Evolutionary conservation across 2,888 invertebrate species (phyloP).

Genomic region (Miltochrista miniata): DNA sequence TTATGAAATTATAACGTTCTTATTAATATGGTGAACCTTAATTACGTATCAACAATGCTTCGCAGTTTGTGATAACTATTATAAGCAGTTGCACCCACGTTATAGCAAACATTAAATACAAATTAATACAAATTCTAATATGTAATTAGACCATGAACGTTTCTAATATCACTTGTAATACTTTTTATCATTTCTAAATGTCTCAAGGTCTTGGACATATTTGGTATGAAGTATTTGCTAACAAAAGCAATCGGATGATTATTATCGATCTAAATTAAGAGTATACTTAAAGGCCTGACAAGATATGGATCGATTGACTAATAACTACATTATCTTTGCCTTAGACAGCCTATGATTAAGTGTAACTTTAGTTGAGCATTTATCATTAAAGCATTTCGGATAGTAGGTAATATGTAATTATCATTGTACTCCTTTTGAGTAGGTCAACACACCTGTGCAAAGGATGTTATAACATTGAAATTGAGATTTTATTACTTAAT

Average conservation of each 20-base stretch:
- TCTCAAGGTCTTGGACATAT: constrained; percentile 39
- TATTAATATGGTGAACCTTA: constrained; percentile 10
- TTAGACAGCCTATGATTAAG: constrained; percentile 15
- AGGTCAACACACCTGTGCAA: not conserved
- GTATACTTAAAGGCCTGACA: constrained; percentile 50
- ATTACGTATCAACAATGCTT: constrained; percentile 9
- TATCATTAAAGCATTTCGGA: not conserved
- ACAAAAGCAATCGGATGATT: constrained; percentile 43
- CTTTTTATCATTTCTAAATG: constrained; percentile 29
- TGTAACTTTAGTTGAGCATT: constrained; percentile 1
- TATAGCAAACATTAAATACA: constrained; percentile 24
- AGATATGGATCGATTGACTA: constrained; percentile 53
- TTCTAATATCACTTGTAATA: constrained; percentile 24
- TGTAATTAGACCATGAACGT: constrained; percentile 40
- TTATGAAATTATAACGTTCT: constrained; percentile 21
- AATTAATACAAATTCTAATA: constrained; percentile 22
- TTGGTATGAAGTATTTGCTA: constrained; percentile 42
- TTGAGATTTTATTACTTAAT: not conserved
- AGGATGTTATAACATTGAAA: not conserved
- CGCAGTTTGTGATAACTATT: constrained; percentile 15
- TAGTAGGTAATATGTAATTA: not conserved
- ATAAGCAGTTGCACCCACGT: constrained; percentile 19
- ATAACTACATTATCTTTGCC: constrained; percentile 33
- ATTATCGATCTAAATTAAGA: constrained; percentile 54
- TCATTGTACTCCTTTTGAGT: not conserved